These are phyloP conservation scores for Aegithalos caudatus DNA, from an alignment of 2,113 vertebrate species.

Conservation along the genomic window DNA sequence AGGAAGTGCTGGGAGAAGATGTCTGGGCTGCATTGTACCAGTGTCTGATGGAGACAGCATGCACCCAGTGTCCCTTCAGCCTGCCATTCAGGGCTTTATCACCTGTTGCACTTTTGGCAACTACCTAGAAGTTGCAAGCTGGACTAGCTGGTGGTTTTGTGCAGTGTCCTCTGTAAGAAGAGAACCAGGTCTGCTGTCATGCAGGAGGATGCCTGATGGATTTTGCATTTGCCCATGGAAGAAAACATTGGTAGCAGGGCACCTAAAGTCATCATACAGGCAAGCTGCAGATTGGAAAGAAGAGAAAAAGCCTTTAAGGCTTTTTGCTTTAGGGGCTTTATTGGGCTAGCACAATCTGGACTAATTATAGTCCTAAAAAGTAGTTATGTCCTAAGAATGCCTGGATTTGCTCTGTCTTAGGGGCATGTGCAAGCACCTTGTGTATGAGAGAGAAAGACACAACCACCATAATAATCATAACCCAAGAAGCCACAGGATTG, in stretches of 20 bases:
- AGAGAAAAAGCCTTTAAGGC: not conserved
- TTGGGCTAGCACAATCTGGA: not conserved
- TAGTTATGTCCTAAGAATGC: not conserved
- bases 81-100: not conserved
- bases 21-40: not conserved
- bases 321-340: not conserved
- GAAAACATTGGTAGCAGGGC: not conserved
- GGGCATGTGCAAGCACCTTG: fast-evolving
- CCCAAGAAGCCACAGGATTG: not conserved
- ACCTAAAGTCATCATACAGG: not conserved
- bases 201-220: not conserved
- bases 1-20: not conserved
- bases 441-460: not conserved
- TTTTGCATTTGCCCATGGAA: not conserved
- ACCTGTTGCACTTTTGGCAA: not conserved
- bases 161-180: not conserved
- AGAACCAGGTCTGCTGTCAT: fast-evolving
- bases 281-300: not conserved
- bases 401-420: not conserved
- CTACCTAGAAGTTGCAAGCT: not conserved
- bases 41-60: not conserved
- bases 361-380: not conserved
- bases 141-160: not conserved
- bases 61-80: fast-evolving
- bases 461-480: not conserved